Evolutionary conservation across 2,113 vertebrate genomes (phyloP), one percentile per base, ranked within the genome.

Genomic region (Tachysurus fulvidraco): DNA sequence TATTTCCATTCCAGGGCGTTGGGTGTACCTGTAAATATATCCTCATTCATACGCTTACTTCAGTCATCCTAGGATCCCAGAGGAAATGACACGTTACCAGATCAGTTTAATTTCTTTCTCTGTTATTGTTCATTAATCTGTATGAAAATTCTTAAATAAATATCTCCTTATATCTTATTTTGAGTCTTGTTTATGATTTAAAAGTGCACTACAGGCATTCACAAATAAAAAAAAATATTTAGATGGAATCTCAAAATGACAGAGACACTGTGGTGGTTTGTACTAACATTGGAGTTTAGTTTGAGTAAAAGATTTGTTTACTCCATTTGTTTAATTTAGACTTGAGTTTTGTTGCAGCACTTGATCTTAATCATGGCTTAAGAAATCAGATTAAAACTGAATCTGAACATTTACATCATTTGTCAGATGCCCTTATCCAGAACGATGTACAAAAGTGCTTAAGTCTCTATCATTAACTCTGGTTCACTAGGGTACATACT

Each of bases 101-200:
- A 69, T 67, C 62, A 54, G 81, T 83, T 83, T 83, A 82, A n/a
- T 52, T 69, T 69, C 46, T 46, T 67, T 19, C 81, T 83, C n/a
- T 52, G 25, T 83, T 0, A 69, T 11, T 28, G 59, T 52, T 69
- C 1, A 65, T 84, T 25, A 50, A 73, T 71, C 67, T 44, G 2
- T 60, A 71, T 84, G 54, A 36, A 57, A 64, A 50, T 60, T 19
- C 57, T 60, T 16, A 50, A 85, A 85, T 85, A 85, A 85, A 85
- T 28, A 11, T 3, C 41, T 64, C 77, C 17, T 59, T 11, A 11
- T 62, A 64, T 85, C 41, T 77, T 50, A 60, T 30, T 62, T 62
- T 62, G 55, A 50, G 83, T 59, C 30, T 36, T 36, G 19, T 69
- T 5, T 83, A 2, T 4, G n/a, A 62, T 50, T 44, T 46, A 10